Percentiles rank a stretch among this genome's conserved stretches.
phyloP scores from a whole-genome alignment of 2,888 invertebrate genomes.

The Metalampra italica region DNA sequence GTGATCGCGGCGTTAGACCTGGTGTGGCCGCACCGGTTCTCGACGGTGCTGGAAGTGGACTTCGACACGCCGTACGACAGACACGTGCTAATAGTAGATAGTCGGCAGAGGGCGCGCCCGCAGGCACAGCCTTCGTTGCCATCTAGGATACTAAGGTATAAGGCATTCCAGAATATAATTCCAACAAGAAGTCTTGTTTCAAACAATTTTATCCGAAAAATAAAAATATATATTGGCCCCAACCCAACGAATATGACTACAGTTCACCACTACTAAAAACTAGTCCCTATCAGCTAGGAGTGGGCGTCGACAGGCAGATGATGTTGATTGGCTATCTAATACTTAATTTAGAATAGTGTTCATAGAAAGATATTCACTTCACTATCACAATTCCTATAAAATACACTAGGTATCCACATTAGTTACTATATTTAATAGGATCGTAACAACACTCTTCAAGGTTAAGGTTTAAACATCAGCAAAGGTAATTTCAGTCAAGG shows the following conservation, averaged over 20 bases:
- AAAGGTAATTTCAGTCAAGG: not conserved
- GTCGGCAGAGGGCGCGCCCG: slow-evolving; percentile 71
- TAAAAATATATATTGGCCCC: too few species aligned
- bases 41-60: slow-evolving; percentile 93
- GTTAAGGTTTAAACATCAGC: not conserved
- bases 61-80: slow-evolving; percentile 96
- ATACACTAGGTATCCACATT: too few species aligned
- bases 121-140: slow-evolving; percentile 63
- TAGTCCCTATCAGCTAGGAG: too few species aligned
- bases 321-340: too few species aligned
- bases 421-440: too few species aligned
- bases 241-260: too few species aligned
- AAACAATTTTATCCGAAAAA: not conserved
- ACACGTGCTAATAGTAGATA: slow-evolving; percentile 94
- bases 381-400: not conserved
- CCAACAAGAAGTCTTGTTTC: too few species aligned
- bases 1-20: slow-evolving; percentile 87
- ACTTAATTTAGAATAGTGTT: too few species aligned
- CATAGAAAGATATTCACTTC: too few species aligned
- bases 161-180: not conserved
- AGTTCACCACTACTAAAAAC: too few species aligned
- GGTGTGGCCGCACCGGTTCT: slow-evolving; percentile 93
- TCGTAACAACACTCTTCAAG: not conserved
- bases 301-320: too few species aligned
- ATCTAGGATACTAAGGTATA: slow-evolving; percentile 82